Evolutionary conservation across 2,888 invertebrate genomes (phyloP).

Genomic region (Polyommatus icarus): DNA sequence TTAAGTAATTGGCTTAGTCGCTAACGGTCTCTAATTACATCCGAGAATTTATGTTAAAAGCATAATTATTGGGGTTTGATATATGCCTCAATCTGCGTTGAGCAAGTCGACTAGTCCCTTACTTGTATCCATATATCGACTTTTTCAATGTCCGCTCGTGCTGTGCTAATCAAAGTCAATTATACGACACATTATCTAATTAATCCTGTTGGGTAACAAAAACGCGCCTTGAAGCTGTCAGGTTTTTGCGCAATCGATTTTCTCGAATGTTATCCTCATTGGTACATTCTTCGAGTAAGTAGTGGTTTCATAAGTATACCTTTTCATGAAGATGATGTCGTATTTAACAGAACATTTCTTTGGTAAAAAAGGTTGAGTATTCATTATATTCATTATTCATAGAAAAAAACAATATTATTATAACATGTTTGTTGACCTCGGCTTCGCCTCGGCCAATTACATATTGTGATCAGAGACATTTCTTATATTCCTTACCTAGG

Average conservation of each 20-base stretch:
- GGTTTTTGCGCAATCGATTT: slow-evolving; percentile 1
- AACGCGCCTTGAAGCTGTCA: slow-evolving; percentile 6
- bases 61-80: slow-evolving; percentile 25
- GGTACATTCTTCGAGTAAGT: background rate
- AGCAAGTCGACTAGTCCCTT: slow-evolving; percentile 26
- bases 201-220: slow-evolving; percentile 13
- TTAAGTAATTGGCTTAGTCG: slow-evolving; percentile 22
- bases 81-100: slow-evolving; percentile 23
- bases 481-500: too few relatives aligned
- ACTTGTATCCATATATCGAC: slow-evolving; percentile 29
- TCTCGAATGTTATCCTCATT: slow-evolving; percentile 7
- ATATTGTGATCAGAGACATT: too few relatives aligned
- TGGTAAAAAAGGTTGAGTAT: too few relatives aligned
- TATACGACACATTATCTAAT: slow-evolving; percentile 25
- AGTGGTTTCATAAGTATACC: too few relatives aligned
- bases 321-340: too few relatives aligned
- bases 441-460: too few relatives aligned
- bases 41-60: slow-evolving; percentile 4
- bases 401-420: too few relatives aligned
- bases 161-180: slow-evolving; percentile 9
- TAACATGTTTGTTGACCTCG: too few relatives aligned
- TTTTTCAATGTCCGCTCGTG: slow-evolving; percentile 29
- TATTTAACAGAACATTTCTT: too few relatives aligned
- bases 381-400: too few relatives aligned
- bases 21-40: slow-evolving; percentile 16